Conservation (phyloP, 2,888 invertebrate species). For the Diabrotica balteata region DNA sequence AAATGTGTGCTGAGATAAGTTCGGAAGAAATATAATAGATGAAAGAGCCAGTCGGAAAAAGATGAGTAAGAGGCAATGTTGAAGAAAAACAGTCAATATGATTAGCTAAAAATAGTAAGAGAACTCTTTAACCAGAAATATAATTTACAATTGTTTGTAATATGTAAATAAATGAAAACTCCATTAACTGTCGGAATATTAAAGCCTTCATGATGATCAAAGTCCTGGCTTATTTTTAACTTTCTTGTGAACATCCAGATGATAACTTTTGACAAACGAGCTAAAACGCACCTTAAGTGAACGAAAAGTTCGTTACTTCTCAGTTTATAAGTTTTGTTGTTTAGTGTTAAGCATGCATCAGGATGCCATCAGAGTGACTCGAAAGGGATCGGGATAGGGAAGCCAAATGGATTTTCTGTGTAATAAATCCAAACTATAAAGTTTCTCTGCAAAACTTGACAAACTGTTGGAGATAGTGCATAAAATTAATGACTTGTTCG, state of each 20-base stretch:
- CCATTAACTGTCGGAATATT: too few species aligned
- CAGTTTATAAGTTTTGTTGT: slow-evolving; percentile 1
- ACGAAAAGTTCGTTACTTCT: neutral
- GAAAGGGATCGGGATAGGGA: neutral
- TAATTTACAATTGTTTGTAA: too few species aligned
- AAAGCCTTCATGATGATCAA: neutral
- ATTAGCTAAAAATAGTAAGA: too few species aligned
- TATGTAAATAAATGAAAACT: too few species aligned
- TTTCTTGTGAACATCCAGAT: neutral
- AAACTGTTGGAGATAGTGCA: neutral
- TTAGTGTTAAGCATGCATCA: neutral
- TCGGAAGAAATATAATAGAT: too few species aligned
- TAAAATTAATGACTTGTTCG: too few species aligned
- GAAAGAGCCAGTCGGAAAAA: too few species aligned
- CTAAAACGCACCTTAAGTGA: neutral
- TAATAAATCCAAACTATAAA: neutral
- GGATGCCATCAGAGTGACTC: neutral
- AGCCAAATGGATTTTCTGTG: neutral
- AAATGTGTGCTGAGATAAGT: too few species aligned
- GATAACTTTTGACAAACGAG: neutral
- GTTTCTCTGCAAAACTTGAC: neutral
- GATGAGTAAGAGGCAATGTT: too few species aligned
- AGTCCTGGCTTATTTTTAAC: neutral
- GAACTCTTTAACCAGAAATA: too few species aligned
- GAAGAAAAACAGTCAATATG: too few species aligned